A percentile compares a stretch with the other conserved stretches of the same genome.
These are phyloP conservation scores for Thalpophila matura DNA, from an alignment of 2,888 invertebrate species.

Conservation along the genomic window DNA sequence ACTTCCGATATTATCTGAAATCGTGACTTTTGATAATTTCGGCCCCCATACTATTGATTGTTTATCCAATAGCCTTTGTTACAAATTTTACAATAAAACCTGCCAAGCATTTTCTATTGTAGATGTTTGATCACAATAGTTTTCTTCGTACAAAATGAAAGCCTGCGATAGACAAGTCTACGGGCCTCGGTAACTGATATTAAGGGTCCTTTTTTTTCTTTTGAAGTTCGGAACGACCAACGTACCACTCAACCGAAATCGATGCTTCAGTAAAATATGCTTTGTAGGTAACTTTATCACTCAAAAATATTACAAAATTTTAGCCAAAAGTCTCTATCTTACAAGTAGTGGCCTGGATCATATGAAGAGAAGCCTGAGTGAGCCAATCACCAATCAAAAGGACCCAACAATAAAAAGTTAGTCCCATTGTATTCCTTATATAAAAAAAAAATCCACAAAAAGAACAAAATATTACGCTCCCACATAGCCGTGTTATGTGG, in stretches of 20 bases:
- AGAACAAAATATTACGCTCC: too few species aligned
- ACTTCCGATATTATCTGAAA: slow-evolving; percentile 7
- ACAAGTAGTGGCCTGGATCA: background rate
- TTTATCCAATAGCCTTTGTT: too few species aligned
- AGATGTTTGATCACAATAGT: background rate
- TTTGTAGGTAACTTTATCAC: background rate
- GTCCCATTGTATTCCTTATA: slow-evolving; percentile 68
- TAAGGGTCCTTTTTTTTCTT: slow-evolving; percentile 11
- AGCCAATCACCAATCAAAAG: slow-evolving; percentile 7
- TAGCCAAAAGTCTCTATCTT: background rate
- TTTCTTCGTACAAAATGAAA: slow-evolving; percentile 12
- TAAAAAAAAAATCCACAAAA: slow-evolving; percentile 37
- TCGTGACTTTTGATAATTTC: slow-evolving; percentile 22
- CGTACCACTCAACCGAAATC: slow-evolving; percentile 21
- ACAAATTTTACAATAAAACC: too few species aligned
- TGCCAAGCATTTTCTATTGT: background rate
- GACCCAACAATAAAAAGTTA: slow-evolving; percentile 66
- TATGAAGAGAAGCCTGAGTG: background rate
- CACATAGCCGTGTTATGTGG: too few species aligned
- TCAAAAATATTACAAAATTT: slow-evolving; percentile 11
- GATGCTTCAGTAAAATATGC: slow-evolving; percentile 7
- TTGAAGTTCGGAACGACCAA: slow-evolving; percentile 6
- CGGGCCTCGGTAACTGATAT: slow-evolving; percentile 2
- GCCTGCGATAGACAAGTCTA: slow-evolving; percentile 15
- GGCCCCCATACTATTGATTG: background rate